A percentile compares a stretch with the other conserved stretches of the same genome.
Conservation (phyloP, 2,888 invertebrate genomes). For the Amphipoea oculea region DNA sequence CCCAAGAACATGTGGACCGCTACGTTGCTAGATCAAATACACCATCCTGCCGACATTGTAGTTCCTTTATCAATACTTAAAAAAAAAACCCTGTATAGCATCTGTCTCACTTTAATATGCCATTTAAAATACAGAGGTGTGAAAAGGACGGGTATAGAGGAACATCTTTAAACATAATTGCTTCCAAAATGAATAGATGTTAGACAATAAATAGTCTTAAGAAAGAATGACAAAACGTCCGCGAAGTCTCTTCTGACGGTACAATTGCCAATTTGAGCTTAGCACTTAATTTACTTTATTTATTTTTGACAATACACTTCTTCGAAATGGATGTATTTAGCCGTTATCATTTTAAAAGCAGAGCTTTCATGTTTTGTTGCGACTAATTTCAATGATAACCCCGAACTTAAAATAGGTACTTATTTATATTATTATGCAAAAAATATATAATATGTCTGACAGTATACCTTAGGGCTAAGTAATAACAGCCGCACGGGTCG, state of each 20-base stretch:
- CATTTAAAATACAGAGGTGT: slow-evolving; percentile 56
- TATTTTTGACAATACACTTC: slow-evolving; percentile 46
- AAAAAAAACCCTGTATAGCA: slow-evolving; percentile 78
- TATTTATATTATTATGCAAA: no score
- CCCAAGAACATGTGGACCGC: slow-evolving; percentile 90
- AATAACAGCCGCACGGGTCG: no score
- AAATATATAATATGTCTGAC: no score
- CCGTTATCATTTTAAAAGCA: background rate
- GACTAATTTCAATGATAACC: background rate
- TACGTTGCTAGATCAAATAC: slow-evolving; percentile 90
- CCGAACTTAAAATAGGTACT: background rate
- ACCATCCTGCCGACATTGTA: slow-evolving; percentile 89
- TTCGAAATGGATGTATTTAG: slow-evolving; percentile 3
- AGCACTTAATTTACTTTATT: slow-evolving; percentile 61
- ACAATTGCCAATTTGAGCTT: slow-evolving; percentile 66
- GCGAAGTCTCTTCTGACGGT: slow-evolving; percentile 68
- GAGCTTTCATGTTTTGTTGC: background rate
- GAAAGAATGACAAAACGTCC: slow-evolving; percentile 77
- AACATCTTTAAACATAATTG: slow-evolving; percentile 83
- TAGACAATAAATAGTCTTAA: slow-evolving; percentile 82
- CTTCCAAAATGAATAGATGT: slow-evolving; percentile 85
- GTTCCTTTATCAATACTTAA: slow-evolving; percentile 86
- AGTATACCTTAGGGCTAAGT: no score
- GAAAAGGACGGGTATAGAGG: slow-evolving; percentile 74
- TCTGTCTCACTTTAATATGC: slow-evolving; percentile 77